Evolutionary conservation across 2,888 invertebrate genomes (phyloP), one percentile per base, ranked within the genome.

Genomic region (Dicroscelio sp.): DNA sequence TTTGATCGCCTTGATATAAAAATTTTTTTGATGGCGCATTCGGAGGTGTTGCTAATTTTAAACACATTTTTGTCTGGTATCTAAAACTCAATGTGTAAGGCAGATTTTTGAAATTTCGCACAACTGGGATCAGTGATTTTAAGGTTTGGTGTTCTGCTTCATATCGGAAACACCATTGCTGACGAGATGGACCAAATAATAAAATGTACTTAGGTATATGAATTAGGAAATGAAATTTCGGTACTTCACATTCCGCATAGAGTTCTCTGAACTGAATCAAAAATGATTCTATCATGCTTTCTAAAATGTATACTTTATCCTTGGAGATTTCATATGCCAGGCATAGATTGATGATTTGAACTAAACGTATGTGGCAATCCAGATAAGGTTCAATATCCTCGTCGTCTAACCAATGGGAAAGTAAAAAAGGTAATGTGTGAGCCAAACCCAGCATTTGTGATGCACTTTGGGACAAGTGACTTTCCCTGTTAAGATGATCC

Each of bases 21-120:
- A 89, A 90, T 38, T 84, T 90, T 71, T 80, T 91, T 4, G 31
- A 63, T 20, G 65, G 35, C n/a, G 65, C 10, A 55, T 65, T 17
- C 52, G 35, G 55, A 20, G 25, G 27, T 4, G 60, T 30, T 30
- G 23, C 38, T 2, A 75, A 31, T 5, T 65, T 63, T 33, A 90
- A 84, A 58, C 90, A 80, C 17, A 91, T 14, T 33, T n/a, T 14
- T 55, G 78, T 48, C 63, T 91, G 88, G 67, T 88, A 73, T 43
- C 85, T 82, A 33, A 85, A 87, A n/a, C 79, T 55, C 23, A 87
- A 63, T 20, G 87, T 88, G 14, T 79, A 80, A 14, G 90, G 60
- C 65, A 90, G 78, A 43, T 87, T 88, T 88, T 87, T 88, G 48
- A 88, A 92, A 90, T 87, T 93, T 31, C 91, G 33, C 1, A 92